Conservation (phyloP, 1,140 invertebrate species). For the Bombus consobrinus region DNA sequence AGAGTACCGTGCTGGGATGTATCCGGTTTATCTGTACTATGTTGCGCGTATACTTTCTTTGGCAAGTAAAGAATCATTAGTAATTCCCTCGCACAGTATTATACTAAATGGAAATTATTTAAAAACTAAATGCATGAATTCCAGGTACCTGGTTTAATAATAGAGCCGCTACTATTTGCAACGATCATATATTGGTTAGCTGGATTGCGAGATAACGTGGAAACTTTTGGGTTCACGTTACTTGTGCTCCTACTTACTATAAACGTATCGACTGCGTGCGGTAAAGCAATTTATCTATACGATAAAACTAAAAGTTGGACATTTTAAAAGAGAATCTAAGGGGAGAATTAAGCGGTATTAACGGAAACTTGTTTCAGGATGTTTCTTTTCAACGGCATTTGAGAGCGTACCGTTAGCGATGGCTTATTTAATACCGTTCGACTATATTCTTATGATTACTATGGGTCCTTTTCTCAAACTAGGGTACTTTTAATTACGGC, state of each 20-base stretch:
- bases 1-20: slow-evolving; percentile 91
- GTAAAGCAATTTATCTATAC: slow-evolving; percentile 80
- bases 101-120: background rate
- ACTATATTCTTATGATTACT: slow-evolving; percentile 94
- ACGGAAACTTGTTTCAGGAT: slow-evolving; percentile 84
- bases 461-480: slow-evolving; percentile 93
- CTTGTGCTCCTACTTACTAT: slow-evolving; percentile 88
- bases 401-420: slow-evolving; percentile 91
- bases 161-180: slow-evolving; percentile 90
- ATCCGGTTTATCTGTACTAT: slow-evolving; percentile 89
- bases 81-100: too few relatives aligned
- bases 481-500: slow-evolving; percentile 83
- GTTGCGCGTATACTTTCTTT: slow-evolving; percentile 88
- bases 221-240: slow-evolving; percentile 88
- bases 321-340: background rate
- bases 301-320: background rate
- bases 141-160: slow-evolving; percentile 90
- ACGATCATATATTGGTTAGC: slow-evolving; percentile 91
- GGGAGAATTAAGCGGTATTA: background rate
- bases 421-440: slow-evolving; percentile 93
- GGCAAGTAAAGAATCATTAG: slow-evolving; percentile 83
- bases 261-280: slow-evolving; percentile 92
- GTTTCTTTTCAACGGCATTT: slow-evolving; percentile 93
- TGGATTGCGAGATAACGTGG: slow-evolving; percentile 86
- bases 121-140: slow-evolving; percentile 57